These are phyloP conservation scores for Drosophila monieri DNA, from an alignment of 2,888 invertebrate species.

Conservation along the genomic window DNA sequence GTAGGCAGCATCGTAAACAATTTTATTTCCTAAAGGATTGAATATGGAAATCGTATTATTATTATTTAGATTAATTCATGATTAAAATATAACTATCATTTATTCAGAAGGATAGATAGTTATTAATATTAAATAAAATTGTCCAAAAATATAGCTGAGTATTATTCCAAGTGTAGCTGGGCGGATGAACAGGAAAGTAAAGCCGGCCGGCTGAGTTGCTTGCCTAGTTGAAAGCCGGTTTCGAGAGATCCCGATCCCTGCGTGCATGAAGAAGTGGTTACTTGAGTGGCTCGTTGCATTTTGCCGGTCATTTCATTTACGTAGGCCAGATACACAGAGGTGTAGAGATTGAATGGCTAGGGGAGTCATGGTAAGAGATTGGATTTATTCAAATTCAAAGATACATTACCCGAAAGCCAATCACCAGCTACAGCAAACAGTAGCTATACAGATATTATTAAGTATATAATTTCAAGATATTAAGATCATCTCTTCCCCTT, in stretches of 20 bases:
- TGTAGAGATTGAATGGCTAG: background rate
- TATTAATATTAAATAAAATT: background rate
- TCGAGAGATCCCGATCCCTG: conserved; percentile 47
- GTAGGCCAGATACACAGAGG: conserved; percentile 21
- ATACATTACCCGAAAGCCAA: background rate
- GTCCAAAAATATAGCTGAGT: background rate
- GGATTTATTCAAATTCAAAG: background rate
- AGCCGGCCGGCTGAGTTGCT: conserved; percentile 32
- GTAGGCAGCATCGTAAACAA: conserved; percentile 1
- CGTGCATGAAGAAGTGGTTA: conserved; percentile 47
- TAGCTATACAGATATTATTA: too few species aligned
- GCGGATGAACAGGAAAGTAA: conserved; percentile 12
- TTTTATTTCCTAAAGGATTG: too few species aligned
- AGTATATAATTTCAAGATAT: background rate
- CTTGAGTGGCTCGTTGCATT: conserved; percentile 65
- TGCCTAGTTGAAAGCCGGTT: conserved; percentile 63
- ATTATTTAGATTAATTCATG: too few species aligned
- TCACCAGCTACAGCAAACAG: background rate
- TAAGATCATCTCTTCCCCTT: background rate
- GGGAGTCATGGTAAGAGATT: background rate
- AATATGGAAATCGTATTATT: too few species aligned
- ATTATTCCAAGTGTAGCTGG: conserved; percentile 9
- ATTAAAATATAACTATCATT: too few species aligned
- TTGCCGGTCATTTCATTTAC: conserved; percentile 49
- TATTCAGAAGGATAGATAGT: too few species aligned